Base-by-base conservation (phyloP, 2,888 invertebrate species). In the Aspidiotus rigidus region DNA sequence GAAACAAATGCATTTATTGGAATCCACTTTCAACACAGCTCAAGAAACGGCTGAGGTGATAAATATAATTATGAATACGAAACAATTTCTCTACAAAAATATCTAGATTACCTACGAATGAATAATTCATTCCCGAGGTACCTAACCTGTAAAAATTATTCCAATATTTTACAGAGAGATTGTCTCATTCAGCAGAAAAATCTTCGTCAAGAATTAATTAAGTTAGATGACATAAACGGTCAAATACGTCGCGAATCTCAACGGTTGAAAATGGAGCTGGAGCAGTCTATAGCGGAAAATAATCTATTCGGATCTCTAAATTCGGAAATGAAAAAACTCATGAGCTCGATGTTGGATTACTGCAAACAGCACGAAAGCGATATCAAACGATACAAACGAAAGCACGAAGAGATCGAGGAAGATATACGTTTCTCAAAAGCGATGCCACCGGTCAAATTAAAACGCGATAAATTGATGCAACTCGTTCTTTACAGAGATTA, bases 361-460 rank as follows among this genome's bases (percentile, higher is more conserved):
- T 67, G 67, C 53, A 67, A 67, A 59, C 67, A 67, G 53, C 67
- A 67, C 53, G 67, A 67, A 60, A 67, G 67, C 60, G 67, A 67
- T 10, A 67, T 67, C 16, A 67, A 67, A 60, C 8, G 67, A 60
- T 67, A 67, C 54, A 67, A 67, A 49, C 57, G 67, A 16, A 67
- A 67, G 39, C 60, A 67, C 67, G 67, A 67, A 59, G 67, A 67
- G 60, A 67, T 67, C 53, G 67, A 67, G 40, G 60, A 67, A 39
- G 67, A 67, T 53, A 67, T 62, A 62, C 49, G 67, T 17, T 67
- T 67, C 15, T 67, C 67, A 10, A 67, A 67, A 49, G 60, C 60
- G 6, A 60, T 60, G 60, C 67, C 67, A n/a, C 67, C 67, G n/a
- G 57, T 60, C 39, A 67, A 67, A 67, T 44, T 60, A 9, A 67